A percentile compares a stretch with the other conserved stretches of the same genome.
These are phyloP conservation scores for Eptesicus fuscus DNA, from an alignment of 2,113 vertebrate genomes.

Conservation along the genomic window DNA sequence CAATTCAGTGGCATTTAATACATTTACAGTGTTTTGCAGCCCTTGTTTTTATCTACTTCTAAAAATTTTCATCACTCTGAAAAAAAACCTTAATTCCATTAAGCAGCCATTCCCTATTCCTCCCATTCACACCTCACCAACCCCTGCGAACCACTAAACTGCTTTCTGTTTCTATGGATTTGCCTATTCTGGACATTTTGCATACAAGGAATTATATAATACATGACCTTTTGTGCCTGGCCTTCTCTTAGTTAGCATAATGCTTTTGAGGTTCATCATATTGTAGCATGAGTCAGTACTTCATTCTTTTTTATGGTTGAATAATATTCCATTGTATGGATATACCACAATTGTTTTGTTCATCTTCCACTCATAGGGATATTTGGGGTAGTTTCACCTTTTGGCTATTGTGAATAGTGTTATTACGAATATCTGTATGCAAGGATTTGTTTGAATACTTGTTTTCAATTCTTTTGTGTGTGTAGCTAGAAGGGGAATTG, in stretches of 20 bases:
- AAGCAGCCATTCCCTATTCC: neutral
- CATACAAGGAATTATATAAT: neutral
- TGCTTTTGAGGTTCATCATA: neutral
- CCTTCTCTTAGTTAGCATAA: neutral
- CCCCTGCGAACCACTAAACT: neutral
- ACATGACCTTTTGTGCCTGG: neutral
- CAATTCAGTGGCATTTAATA: neutral
- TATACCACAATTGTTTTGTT: neutral
- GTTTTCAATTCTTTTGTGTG: neutral
- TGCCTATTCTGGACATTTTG: neutral
- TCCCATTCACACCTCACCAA: no score
- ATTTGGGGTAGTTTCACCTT: neutral
- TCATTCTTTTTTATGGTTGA: neutral
- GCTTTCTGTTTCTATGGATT: neutral
- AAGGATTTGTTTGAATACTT: slow-evolving; percentile 2
- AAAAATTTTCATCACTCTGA: neutral
- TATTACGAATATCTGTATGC: neutral
- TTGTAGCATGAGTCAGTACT: neutral
- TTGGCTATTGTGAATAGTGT: neutral
- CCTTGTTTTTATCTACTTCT: neutral
- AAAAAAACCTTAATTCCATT: neutral
- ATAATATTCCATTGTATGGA: neutral
- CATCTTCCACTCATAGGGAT: neutral
- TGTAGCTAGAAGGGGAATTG: neutral
- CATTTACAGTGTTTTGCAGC: neutral